Percentiles rank a stretch among this genome's conserved stretches.
These are phyloP conservation scores for Hucho hucho DNA, from an alignment of 2,113 vertebrate genomes.

Conservation along the genomic window DNA sequence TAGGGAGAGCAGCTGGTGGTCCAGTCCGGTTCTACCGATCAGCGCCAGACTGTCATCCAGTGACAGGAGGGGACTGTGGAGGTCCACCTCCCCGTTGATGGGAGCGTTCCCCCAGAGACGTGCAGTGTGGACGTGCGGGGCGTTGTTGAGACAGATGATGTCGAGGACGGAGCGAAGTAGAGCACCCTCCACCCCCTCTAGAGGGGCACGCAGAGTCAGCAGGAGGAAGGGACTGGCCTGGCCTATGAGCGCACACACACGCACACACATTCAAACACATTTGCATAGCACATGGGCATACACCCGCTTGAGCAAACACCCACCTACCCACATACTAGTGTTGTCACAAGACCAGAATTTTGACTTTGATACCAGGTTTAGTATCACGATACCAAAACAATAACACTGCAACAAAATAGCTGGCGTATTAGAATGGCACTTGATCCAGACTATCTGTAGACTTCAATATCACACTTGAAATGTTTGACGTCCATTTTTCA, in stretches of 20 bases:
- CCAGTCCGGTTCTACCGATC: conserved; percentile 49
- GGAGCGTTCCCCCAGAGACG: rapidly evolving
- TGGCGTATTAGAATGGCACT: too few species aligned
- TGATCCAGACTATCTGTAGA: too few species aligned
- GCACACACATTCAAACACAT: neutral
- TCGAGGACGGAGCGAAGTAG: conserved; percentile 68
- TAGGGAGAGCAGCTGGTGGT: conserved; percentile 53
- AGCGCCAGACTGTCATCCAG: conserved; percentile 53
- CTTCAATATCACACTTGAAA: too few species aligned
- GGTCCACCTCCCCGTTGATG: neutral
- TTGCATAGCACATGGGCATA: neutral
- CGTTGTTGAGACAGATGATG: conserved; percentile 53
- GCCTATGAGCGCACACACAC: conserved; percentile 33
- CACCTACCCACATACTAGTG: neutral
- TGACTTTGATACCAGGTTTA: too few species aligned
- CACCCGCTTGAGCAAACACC: neutral
- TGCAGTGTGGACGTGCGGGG: conserved; percentile 2
- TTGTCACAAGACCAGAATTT: too few species aligned
- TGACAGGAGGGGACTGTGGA: conserved; percentile 44
- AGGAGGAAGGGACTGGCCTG: conserved; percentile 62
- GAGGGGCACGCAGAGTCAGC: conserved; percentile 54
- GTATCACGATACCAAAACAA: too few species aligned
- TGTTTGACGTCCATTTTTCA: too few species aligned
- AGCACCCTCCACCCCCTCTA: conserved; percentile 61
- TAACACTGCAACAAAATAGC: neutral